Conservation (phyloP, 2,797 vertebrate genomes). For the Myoxocephalus aenaeus region DNA sequence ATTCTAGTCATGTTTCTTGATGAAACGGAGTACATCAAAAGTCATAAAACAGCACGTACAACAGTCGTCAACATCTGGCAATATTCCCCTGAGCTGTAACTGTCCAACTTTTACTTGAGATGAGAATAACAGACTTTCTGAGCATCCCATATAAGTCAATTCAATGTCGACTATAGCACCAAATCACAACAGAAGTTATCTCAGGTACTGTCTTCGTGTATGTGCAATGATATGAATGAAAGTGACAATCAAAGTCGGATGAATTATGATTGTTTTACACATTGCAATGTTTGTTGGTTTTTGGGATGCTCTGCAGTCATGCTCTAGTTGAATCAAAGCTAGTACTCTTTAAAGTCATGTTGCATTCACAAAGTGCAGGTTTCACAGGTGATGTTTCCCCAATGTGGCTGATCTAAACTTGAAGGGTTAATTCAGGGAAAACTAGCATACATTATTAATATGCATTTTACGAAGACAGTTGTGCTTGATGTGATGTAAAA, state of each 20-base stretch:
- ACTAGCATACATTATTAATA: constrained; percentile 38
- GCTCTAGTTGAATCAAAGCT: not conserved
- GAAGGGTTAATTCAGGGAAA: constrained; percentile 26
- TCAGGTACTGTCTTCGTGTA: not conserved
- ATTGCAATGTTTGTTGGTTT: not conserved
- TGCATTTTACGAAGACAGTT: constrained; percentile 61
- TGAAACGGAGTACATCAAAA: not conserved
- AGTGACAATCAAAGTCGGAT: not conserved
- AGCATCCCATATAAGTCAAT: not conserved
- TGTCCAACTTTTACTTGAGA: not conserved
- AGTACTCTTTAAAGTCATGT: constrained; percentile 20
- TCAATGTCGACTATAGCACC: not conserved
- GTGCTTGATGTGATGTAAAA: constrained; percentile 67
- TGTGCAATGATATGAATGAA: not conserved
- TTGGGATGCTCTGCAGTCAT: constrained; percentile 26
- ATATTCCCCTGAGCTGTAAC: not conserved
- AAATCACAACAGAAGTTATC: not conserved
- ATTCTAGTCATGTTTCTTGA: not conserved
- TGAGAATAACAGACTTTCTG: not conserved
- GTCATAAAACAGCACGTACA: not conserved
- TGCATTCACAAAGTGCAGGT: constrained; percentile 15
- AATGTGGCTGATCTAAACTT: constrained; percentile 22
- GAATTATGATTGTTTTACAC: constrained; percentile 3
- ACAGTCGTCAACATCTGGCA: not conserved
- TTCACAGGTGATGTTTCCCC: constrained; percentile 31